phyloP scores from a whole-genome alignment of 2,113 vertebrate genomes.

The Etia nguti region DNA sequence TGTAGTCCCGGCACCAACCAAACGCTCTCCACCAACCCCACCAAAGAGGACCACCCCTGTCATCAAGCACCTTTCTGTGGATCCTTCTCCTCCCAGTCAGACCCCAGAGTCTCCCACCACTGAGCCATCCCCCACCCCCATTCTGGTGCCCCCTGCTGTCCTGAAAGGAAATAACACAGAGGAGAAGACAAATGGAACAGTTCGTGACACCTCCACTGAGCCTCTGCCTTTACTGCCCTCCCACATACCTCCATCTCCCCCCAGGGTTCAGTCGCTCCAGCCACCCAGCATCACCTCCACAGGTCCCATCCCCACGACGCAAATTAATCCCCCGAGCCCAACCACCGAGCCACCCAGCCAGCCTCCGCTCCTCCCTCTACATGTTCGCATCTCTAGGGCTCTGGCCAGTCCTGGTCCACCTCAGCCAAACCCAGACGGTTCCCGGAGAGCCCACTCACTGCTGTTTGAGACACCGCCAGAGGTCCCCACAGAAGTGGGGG shows the following conservation, averaged over 20 bases:
- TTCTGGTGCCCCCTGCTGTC: slow-evolving; percentile 1
- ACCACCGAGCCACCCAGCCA: slow-evolving; percentile 69
- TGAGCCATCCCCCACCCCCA: slow-evolving; percentile 16
- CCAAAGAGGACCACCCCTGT: slow-evolving; percentile 81
- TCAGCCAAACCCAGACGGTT: slow-evolving; percentile 72
- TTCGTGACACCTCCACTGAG: neutral
- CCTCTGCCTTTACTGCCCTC: slow-evolving; percentile 22
- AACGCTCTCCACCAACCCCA: slow-evolving; percentile 86
- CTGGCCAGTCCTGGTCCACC: slow-evolving; percentile 76
- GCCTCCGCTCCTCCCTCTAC: slow-evolving; percentile 76
- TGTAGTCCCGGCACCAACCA: slow-evolving; percentile 61
- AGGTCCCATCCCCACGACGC: slow-evolving; percentile 54
- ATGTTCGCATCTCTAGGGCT: slow-evolving; percentile 91
- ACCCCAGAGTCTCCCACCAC: neutral
- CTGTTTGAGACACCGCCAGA: slow-evolving; percentile 80
- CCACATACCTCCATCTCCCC: slow-evolving; percentile 71
- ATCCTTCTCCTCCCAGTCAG: slow-evolving; percentile 45
- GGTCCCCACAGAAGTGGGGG: slow-evolving; percentile 49
- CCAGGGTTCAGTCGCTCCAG: slow-evolving; percentile 9
- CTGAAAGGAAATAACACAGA: neutral
- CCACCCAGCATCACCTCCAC: neutral
- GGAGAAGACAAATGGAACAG: neutral
- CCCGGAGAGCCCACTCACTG: slow-evolving; percentile 84
- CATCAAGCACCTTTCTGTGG: slow-evolving; percentile 49
- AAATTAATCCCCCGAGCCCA: slow-evolving; percentile 42